phyloP scores from a whole-genome alignment of 2,113 vertebrate species.

The Semnornis frantzii region DNA sequence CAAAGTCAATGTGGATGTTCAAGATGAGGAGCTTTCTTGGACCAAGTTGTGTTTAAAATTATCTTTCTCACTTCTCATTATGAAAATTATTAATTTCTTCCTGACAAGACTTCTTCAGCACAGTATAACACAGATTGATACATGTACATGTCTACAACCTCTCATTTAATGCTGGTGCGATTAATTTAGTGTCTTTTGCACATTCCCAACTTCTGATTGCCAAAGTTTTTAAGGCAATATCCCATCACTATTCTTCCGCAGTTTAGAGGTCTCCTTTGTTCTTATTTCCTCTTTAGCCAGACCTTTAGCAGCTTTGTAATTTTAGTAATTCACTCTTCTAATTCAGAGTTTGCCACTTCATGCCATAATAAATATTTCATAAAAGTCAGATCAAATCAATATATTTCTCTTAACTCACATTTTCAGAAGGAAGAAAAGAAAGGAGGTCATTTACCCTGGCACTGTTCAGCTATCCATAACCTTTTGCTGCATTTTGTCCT shows the following conservation, averaged over 20 bases:
- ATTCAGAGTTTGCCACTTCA: neutral
- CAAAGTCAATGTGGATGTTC: neutral
- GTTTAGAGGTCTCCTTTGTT: neutral
- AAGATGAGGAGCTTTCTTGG: neutral
- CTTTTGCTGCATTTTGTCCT: neutral
- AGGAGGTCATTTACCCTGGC: neutral
- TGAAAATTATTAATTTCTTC: neutral
- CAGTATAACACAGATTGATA: neutral
- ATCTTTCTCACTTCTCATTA: neutral
- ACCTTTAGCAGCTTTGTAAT: neutral
- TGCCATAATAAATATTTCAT: neutral
- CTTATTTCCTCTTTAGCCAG: neutral
- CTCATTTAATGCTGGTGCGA: neutral
- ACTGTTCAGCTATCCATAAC: neutral
- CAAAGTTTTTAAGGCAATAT: neutral
- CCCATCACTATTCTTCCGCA: neutral
- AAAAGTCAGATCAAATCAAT: neutral
- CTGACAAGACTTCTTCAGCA: neutral
- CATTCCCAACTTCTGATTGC: neutral
- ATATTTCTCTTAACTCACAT: neutral
- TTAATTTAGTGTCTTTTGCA: fast-evolving
- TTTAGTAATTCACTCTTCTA: neutral
- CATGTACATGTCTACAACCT: neutral
- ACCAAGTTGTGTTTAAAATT: neutral
- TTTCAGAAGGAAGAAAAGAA: neutral